Percentiles rank a stretch among this genome's conserved stretches.
Conservation (phyloP, 2,113 vertebrate species). For the Lethenteron reissneri region DNA sequence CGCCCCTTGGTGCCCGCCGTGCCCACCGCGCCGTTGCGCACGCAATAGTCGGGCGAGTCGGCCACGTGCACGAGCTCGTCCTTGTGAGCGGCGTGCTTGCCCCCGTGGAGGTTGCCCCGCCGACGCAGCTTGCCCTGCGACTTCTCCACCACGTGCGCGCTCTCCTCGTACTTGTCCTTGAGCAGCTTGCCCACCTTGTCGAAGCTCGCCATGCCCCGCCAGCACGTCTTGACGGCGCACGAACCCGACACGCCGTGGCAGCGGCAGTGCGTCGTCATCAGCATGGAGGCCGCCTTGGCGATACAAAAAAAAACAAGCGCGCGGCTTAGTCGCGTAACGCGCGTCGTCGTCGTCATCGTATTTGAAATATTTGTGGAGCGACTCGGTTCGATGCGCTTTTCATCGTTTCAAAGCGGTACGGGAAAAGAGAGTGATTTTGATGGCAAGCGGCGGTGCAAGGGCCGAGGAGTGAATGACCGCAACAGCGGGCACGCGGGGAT, state of each 20-base stretch:
- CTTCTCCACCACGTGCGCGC: constrained; percentile 50
- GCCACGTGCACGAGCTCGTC: constrained; percentile 62
- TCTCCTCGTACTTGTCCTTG: constrained; percentile 72
- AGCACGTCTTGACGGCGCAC: constrained; percentile 90
- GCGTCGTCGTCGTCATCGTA: no score
- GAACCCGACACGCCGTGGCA: constrained; percentile 90
- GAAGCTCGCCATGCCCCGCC: constrained; percentile 71
- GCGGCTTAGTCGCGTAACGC: no score
- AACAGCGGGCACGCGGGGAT: no score
- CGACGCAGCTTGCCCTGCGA: constrained; percentile 38
- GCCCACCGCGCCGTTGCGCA: constrained; percentile 45
- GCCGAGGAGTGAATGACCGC: no score
- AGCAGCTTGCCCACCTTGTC: constrained; percentile 51
- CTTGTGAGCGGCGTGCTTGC: constrained; percentile 24
- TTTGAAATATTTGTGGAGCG: no score
- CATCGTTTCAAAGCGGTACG: no score
- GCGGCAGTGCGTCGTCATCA: constrained; percentile 74
- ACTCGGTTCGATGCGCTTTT: no score
- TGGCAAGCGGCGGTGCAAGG: no score
- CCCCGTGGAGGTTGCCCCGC: constrained; percentile 39
- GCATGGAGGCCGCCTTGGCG: constrained; percentile 44
- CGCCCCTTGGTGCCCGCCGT: constrained; percentile 60
- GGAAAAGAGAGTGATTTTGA: no score
- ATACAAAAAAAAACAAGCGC: no score
- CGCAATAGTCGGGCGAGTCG: constrained; percentile 81